These are phyloP conservation scores for Mola mola DNA, from an alignment of 2,113 vertebrate species.

Conservation along the genomic window DNA sequence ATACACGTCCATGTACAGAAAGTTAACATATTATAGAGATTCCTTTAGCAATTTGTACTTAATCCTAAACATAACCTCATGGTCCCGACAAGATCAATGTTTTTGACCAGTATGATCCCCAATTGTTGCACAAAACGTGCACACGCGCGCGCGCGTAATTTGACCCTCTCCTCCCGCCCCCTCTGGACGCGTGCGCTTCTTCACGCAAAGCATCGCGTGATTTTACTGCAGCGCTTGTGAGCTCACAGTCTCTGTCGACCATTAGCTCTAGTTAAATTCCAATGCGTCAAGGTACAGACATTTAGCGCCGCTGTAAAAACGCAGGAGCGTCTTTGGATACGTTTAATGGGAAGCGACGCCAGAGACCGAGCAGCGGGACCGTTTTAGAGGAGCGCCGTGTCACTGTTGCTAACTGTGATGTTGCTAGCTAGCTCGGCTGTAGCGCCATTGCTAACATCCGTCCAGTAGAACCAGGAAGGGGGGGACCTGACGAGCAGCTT, in stretches of 20 bases:
- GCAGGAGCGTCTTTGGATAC: rapidly evolving
- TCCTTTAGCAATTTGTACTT: too few relatives aligned
- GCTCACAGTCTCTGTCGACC: conserved; percentile 3
- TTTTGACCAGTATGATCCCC: too few relatives aligned
- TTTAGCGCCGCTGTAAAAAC: background rate
- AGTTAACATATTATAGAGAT: too few relatives aligned
- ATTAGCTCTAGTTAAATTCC: background rate
- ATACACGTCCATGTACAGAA: too few relatives aligned
- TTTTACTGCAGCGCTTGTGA: background rate
- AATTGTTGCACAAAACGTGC: too few relatives aligned
- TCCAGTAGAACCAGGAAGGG: conserved; percentile 66
- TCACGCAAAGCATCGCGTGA: conserved; percentile 25
- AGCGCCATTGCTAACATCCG: conserved; percentile 47
- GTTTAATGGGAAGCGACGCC: background rate
- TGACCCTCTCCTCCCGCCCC: background rate
- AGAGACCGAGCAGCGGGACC: too few relatives aligned
- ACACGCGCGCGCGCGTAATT: background rate
- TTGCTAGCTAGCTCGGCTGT: conserved; percentile 34
- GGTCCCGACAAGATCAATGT: too few relatives aligned
- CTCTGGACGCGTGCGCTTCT: background rate
- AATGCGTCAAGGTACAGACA: background rate
- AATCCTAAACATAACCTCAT: too few relatives aligned
- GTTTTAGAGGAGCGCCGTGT: background rate
- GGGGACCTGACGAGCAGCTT: conserved; percentile 31
- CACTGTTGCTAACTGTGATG: background rate